A percentile compares a stretch with the other conserved stretches of the same genome.
These are phyloP conservation scores for Tokudaia muenninki DNA, from an alignment of 2,797 vertebrate genomes.

Conservation along the genomic window DNA sequence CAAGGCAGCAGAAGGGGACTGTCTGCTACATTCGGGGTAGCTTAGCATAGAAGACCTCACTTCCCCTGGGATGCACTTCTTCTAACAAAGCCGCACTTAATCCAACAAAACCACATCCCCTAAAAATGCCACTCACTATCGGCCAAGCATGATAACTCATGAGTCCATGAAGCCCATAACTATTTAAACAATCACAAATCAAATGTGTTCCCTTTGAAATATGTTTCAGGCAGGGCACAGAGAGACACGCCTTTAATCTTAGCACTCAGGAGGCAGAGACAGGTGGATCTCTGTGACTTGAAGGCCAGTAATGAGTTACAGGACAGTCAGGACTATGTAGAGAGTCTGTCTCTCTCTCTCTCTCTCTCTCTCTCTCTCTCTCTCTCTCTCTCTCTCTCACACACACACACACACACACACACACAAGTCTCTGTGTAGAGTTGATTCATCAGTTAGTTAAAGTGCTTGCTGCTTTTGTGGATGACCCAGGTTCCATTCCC, in stretches of 20 bases:
- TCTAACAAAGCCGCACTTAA: not conserved
- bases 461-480: not conserved
- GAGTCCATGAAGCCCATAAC: not conserved
- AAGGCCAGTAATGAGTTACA: not conserved
- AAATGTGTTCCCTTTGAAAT: slow-evolving; percentile 50
- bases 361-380: not conserved
- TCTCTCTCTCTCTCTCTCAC: too few relatives aligned
- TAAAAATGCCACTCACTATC: not conserved
- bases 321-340: not conserved
- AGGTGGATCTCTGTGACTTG: not conserved
- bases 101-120: too few relatives aligned
- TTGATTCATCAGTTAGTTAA: not conserved
- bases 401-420: too few relatives aligned
- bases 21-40: not conserved
- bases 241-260: not conserved
- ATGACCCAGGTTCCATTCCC: not conserved
- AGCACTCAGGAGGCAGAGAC: not conserved
- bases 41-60: not conserved
- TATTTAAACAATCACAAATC: not conserved
- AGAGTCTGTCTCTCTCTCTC: not conserved
- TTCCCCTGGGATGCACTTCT: not conserved
- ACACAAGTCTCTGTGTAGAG: not conserved
- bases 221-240: not conserved
- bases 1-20: not conserved
- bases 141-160: not conserved